These are phyloP conservation scores for Globodera rostochiensis DNA, from an alignment of 1,140 invertebrate species.

Conservation along the genomic window DNA sequence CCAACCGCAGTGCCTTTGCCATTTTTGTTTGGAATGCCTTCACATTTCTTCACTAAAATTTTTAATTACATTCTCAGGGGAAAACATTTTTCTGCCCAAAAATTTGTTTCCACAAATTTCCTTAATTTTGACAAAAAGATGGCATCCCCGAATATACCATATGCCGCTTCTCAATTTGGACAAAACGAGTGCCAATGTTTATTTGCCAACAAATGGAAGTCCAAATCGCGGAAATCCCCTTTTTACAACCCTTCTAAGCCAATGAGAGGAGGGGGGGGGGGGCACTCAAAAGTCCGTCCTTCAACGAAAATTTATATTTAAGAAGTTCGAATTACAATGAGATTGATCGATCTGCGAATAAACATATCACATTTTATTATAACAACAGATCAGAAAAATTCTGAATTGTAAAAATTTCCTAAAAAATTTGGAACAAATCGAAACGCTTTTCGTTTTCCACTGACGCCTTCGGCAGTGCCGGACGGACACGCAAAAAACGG, in stretches of 20 bases:
- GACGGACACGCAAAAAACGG: too few species aligned
- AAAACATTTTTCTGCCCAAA: not conserved
- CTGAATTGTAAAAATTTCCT: too few species aligned
- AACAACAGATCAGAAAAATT: too few species aligned
- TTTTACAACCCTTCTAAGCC: not conserved
- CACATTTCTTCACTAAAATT: not conserved
- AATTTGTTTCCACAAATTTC: not conserved
- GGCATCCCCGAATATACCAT: not conserved
- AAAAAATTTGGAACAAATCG: too few species aligned
- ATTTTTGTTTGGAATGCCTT: not conserved
- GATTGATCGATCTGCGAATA: too few species aligned
- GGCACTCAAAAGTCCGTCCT: not conserved
- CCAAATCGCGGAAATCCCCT: not conserved
- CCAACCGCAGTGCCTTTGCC: not conserved
- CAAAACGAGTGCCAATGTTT: conserved; percentile 2
- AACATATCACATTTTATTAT: too few species aligned
- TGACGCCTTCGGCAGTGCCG: too few species aligned
- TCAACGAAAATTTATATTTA: too few species aligned
- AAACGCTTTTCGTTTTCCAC: too few species aligned
- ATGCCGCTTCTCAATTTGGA: not conserved
- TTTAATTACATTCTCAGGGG: not conserved
- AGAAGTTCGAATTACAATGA: too few species aligned
- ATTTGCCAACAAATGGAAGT: not conserved
- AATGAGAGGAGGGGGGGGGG: not conserved
- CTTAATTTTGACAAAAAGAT: not conserved